Evolutionary conservation across 2,113 vertebrate species (phyloP).

Genomic region (Rhinoderma darwinii): DNA sequence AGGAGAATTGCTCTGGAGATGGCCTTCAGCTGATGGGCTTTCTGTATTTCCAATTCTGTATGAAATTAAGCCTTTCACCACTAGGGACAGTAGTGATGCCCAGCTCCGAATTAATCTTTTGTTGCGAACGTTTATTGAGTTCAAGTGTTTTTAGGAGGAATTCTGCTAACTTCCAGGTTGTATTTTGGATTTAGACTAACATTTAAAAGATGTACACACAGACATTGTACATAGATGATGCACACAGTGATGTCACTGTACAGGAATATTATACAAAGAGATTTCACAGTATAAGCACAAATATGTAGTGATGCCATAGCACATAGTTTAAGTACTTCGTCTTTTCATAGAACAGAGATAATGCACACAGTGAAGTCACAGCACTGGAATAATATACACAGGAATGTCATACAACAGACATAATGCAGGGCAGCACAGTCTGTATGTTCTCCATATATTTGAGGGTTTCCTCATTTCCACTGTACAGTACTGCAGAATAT

Average conservation of each 20-base stretch:
- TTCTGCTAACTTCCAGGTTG: neutral
- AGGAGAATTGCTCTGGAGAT: slow-evolving; percentile 39
- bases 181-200: too few relatives aligned
- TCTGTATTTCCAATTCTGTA: slow-evolving; percentile 4
- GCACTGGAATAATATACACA: too few relatives aligned
- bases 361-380: too few relatives aligned
- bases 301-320: too few relatives aligned
- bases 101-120: neutral
- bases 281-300: too few relatives aligned
- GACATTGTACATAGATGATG: neutral
- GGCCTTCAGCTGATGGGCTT: slow-evolving; percentile 22
- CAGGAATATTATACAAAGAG: neutral
- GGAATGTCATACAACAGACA: too few relatives aligned
- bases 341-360: neutral
- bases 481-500: too few relatives aligned
- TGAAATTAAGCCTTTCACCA: neutral
- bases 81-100: neutral
- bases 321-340: too few relatives aligned
- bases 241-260: neutral
- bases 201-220: neutral
- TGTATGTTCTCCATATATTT: too few relatives aligned
- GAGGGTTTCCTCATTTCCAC: too few relatives aligned
- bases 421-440: too few relatives aligned
- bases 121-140: neutral
- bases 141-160: neutral